Conservation (phyloP, 1,140 invertebrate genomes). For the Drosophila rufa region DNA sequence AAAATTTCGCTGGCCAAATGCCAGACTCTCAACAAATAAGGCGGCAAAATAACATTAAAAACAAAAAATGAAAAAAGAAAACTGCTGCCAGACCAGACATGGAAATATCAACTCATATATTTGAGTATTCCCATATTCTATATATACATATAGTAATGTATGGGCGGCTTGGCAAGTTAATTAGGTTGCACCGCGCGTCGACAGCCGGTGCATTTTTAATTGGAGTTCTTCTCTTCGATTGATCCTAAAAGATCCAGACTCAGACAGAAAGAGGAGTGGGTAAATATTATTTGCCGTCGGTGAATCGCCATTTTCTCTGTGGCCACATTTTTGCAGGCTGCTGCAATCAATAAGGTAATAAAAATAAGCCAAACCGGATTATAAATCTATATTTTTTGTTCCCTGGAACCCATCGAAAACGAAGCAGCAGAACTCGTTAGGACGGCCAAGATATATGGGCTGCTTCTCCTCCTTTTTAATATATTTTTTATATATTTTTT, state of each 20-base stretch:
- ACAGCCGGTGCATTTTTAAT: conserved; percentile 47
- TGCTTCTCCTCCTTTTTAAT: neutral
- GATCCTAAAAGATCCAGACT: conserved; percentile 31
- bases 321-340: conserved; percentile 49
- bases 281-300: conserved; percentile 61
- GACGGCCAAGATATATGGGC: neutral
- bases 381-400: conserved; percentile 1
- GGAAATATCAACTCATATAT: conserved; percentile 19
- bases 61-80: neutral
- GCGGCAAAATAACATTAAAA: conserved; percentile 49
- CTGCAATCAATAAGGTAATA: conserved; percentile 52
- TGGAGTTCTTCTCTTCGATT: conserved; percentile 44
- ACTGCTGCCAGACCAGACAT: conserved; percentile 37
- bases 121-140: conserved; percentile 2
- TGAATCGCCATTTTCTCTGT: conserved; percentile 14
- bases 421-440: conserved; percentile 31
- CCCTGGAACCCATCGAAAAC: neutral
- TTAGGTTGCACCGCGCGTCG: conserved; percentile 52
- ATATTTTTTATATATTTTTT: neutral
- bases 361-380: conserved; percentile 51
- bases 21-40: conserved; percentile 66
- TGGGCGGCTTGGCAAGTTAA: conserved; percentile 50
- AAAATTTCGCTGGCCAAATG: conserved; percentile 57
- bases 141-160: conserved; percentile 2
- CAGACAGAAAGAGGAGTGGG: neutral